Percentiles rank a stretch among this genome's conserved stretches.
Conservation (phyloP, 1,140 invertebrate genomes). For the Antheraea mylitta region DNA sequence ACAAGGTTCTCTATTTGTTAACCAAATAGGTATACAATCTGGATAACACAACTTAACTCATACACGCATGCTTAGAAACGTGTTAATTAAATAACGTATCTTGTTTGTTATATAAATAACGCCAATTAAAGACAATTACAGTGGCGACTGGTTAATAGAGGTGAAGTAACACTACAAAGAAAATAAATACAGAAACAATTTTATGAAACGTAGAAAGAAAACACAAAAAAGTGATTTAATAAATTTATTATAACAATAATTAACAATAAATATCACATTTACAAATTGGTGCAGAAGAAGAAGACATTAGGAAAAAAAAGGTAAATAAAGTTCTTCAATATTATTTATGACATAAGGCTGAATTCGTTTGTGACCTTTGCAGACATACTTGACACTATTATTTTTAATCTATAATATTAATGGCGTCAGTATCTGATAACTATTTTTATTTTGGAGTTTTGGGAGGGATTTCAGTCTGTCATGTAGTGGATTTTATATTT, state of each 20-base stretch:
- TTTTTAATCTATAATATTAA: background rate
- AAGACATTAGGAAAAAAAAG: background rate
- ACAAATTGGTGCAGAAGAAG: background rate
- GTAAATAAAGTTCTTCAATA: background rate
- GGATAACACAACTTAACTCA: background rate
- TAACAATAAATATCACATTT: background rate
- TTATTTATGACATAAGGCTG: background rate
- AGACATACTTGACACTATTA: background rate
- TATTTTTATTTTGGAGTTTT: background rate
- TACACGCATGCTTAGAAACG: background rate
- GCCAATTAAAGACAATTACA: background rate
- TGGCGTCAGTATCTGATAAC: background rate
- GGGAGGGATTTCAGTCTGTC: no score
- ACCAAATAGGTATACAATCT: background rate
- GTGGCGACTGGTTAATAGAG: background rate
- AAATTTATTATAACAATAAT: background rate
- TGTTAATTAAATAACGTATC: background rate
- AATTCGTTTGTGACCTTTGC: background rate
- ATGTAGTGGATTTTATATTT: no score
- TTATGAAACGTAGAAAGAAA: background rate
- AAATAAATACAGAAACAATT: background rate
- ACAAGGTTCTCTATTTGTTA: background rate
- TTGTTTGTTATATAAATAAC: background rate
- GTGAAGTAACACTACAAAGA: background rate
- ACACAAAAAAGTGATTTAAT: background rate